Evolutionary conservation across 2,888 invertebrate species (phyloP).

Genomic region (Zygaena filipendulae): DNA sequence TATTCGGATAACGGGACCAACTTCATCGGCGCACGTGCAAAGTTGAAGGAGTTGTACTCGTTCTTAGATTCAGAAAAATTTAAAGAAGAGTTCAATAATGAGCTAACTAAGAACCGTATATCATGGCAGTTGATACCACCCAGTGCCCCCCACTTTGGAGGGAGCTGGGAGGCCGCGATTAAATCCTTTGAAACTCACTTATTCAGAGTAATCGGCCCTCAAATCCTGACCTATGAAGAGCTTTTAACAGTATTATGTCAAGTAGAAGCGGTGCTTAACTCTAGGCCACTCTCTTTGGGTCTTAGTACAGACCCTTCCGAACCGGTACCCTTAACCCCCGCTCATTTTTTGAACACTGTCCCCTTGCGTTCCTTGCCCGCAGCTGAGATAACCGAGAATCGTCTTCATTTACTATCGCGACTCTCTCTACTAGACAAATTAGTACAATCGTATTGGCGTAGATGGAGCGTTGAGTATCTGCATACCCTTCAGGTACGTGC

Average conservation of each 20-base stretch:
- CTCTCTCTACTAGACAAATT: no score
- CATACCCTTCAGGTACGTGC: slow-evolving; percentile 3
- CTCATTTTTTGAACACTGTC: slow-evolving; percentile 5
- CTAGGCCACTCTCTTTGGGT: slow-evolving; percentile 2
- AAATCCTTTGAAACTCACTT: slow-evolving; percentile 13
- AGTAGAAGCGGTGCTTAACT: slow-evolving; percentile 5
- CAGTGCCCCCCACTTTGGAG: slow-evolving; percentile 6
- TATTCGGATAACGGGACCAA: slow-evolving; percentile 13
- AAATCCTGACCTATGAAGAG: slow-evolving; percentile 19
- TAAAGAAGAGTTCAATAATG: slow-evolving; percentile 2
- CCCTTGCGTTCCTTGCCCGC: no score
- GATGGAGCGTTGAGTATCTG: background rate
- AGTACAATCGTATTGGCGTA: background rate
- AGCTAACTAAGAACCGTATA: slow-evolving; percentile 6
- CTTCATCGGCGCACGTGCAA: slow-evolving; percentile 10
- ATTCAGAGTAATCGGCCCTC: slow-evolving; percentile 17
- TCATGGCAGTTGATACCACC: slow-evolving; percentile 5
- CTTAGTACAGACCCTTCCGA: slow-evolving; percentile 4
- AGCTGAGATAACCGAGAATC: no score
- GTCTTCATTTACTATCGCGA: no score
- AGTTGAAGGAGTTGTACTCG: slow-evolving; percentile 4
- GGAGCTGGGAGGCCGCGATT: slow-evolving; percentile 11
- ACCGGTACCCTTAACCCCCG: slow-evolving; percentile 4
- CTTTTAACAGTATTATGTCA: slow-evolving; percentile 14
- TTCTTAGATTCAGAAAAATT: slow-evolving; percentile 5